Percentiles rank a stretch among this genome's conserved stretches.
These are phyloP conservation scores for Centropus unirufus DNA, from an alignment of 2,113 vertebrate genomes.

Conservation along the genomic window DNA sequence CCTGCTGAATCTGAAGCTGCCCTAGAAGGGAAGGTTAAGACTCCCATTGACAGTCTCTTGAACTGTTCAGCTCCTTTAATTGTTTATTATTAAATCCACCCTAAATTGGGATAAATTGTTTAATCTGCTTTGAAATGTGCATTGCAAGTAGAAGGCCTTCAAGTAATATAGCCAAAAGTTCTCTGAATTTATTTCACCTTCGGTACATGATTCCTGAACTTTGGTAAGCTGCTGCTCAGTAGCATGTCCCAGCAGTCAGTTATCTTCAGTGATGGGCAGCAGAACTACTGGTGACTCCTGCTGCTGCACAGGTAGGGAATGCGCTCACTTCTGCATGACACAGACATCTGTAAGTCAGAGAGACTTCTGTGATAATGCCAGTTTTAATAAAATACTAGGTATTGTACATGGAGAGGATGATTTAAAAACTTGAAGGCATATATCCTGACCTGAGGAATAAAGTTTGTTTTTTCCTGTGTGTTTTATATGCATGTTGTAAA, in stretches of 20 bases:
- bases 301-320: fast-evolving
- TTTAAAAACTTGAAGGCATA: not conserved
- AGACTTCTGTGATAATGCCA: not conserved
- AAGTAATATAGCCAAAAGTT: not conserved
- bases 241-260: not conserved
- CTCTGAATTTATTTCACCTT: not conserved
- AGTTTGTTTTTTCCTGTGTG: not conserved
- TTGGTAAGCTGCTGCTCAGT: not conserved
- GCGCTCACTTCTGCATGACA: not conserved
- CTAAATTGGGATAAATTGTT: not conserved
- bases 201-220: not conserved
- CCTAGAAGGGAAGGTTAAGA: not conserved
- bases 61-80: not conserved
- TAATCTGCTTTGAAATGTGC: not conserved
- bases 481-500: not conserved
- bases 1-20: not conserved
- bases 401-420: not conserved
- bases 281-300: not conserved
- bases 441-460: not conserved
- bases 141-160: not conserved
- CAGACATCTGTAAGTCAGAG: not conserved
- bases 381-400: not conserved
- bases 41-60: not conserved
- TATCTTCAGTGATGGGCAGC: fast-evolving
- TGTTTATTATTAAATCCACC: not conserved